Evolutionary conservation across 2,797 vertebrate genomes (phyloP).

Genomic region (Sphenopsis melanotis): DNA sequence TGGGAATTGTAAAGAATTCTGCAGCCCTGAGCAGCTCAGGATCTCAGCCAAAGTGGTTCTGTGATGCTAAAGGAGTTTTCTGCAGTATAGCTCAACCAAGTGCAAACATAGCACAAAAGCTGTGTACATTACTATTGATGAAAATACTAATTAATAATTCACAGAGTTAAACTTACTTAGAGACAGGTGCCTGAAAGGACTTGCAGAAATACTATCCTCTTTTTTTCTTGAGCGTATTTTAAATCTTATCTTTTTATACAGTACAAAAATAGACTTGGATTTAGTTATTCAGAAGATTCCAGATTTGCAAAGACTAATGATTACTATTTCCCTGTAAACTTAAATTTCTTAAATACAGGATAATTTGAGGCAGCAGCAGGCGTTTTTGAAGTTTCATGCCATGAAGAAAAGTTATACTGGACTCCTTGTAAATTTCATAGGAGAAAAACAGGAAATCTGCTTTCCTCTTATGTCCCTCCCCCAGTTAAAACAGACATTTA

Average conservation of each 20-base stretch:
- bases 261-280: neutral
- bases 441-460: neutral
- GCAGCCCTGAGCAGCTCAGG: slow-evolving; percentile 17
- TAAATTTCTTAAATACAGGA: neutral
- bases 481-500: neutral
- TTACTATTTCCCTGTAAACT: neutral
- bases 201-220: neutral
- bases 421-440: neutral
- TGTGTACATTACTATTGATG: neutral
- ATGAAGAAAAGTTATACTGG: neutral
- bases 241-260: neutral
- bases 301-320: neutral
- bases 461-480: neutral
- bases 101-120: neutral
- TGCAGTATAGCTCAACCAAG: neutral
- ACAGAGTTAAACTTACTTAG: neutral
- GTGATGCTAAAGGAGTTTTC: slow-evolving; percentile 24
- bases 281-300: neutral
- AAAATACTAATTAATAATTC: slow-evolving; percentile 22
- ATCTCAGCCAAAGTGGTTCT: slow-evolving; percentile 20
- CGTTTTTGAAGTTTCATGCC: neutral
- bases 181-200: neutral
- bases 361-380: neutral
- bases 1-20: slow-evolving; percentile 44
- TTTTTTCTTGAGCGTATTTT: neutral